Conservation (phyloP, 2,888 invertebrate species). For the Drosophila pseudotakahashii region DNA sequence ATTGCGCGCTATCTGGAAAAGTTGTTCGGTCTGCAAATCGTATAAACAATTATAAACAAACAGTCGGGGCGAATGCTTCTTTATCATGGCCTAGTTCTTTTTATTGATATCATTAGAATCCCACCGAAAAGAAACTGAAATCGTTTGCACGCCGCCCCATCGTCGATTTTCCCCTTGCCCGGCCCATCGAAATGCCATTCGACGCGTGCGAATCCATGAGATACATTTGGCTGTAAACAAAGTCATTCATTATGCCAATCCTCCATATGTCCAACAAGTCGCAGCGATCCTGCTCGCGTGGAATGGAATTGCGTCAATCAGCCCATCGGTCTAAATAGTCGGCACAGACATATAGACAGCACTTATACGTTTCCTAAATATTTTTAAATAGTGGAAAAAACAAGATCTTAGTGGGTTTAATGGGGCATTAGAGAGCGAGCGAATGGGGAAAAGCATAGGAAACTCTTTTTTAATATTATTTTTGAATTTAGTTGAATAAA, state of each 20-base stretch:
- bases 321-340: slow-evolving; percentile 19
- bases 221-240: slow-evolving; percentile 62
- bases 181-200: slow-evolving; percentile 25
- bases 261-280: slow-evolving; percentile 46
- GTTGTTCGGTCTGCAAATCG: slow-evolving; percentile 62
- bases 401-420: background rate
- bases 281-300: slow-evolving; percentile 19
- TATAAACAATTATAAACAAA: slow-evolving; percentile 78
- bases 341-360: slow-evolving; percentile 4
- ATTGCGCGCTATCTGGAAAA: slow-evolving; percentile 62
- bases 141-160: slow-evolving; percentile 14
- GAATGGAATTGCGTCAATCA: slow-evolving; percentile 40
- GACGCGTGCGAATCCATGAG: slow-evolving; percentile 56
- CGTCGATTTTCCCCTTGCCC: slow-evolving; percentile 3
- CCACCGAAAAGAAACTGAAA: slow-evolving; percentile 33
- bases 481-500: background rate
- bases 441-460: too few species aligned
- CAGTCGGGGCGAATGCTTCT: slow-evolving; percentile 59
- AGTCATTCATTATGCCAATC: slow-evolving; percentile 58
- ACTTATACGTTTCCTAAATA: slow-evolving; percentile 26
- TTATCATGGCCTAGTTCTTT: slow-evolving; percentile 73
- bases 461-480: background rate
- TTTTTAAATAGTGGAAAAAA: slow-evolving; percentile 18
- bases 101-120: slow-evolving; percentile 64
- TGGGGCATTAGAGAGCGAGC: background rate